These are phyloP conservation scores for Isotomurus palustris DNA, from an alignment of 2,888 invertebrate genomes.

Conservation along the genomic window DNA sequence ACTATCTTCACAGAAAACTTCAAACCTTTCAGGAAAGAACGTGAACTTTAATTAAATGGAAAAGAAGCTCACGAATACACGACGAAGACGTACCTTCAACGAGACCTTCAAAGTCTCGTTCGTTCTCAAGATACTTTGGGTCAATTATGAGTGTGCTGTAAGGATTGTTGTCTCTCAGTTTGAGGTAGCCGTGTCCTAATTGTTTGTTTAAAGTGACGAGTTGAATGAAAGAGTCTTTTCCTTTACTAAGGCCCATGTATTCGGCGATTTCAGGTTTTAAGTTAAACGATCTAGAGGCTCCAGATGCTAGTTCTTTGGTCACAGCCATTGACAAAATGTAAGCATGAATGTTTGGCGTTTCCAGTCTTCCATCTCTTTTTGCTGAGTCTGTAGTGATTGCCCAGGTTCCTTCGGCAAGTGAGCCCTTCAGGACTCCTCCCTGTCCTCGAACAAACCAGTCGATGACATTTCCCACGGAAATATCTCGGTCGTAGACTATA, in stretches of 20 bases:
- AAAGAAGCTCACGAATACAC: neutral
- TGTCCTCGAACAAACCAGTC: slow-evolving; percentile 22
- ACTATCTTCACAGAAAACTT: slow-evolving; percentile 35
- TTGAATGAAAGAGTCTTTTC: slow-evolving; percentile 29
- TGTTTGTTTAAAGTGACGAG: slow-evolving; percentile 32
- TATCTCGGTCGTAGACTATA: slow-evolving; percentile 20
- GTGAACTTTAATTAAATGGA: neutral
- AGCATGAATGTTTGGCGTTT: slow-evolving; percentile 33
- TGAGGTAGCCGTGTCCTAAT: slow-evolving; percentile 25
- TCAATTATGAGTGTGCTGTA: slow-evolving; percentile 27
- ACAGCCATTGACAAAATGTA: slow-evolving; percentile 32
- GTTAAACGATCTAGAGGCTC: slow-evolving; percentile 18
- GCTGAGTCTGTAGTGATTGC: slow-evolving; percentile 22
- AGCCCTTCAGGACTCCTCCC: slow-evolving; percentile 24
- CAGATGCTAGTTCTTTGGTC: slow-evolving; percentile 11
- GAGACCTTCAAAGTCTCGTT: slow-evolving; percentile 24
- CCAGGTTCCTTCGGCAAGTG: slow-evolving; percentile 32
- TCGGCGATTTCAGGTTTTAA: slow-evolving; percentile 24
- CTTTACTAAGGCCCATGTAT: slow-evolving; percentile 9
- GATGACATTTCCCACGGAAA: slow-evolving; percentile 10
- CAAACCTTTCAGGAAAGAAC: slow-evolving; percentile 6
- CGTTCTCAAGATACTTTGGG: slow-evolving; percentile 34
- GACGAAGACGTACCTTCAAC: slow-evolving; percentile 28
- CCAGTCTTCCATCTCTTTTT: slow-evolving; percentile 12
- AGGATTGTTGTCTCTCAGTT: slow-evolving; percentile 27